Evolutionary conservation across 2,113 vertebrate genomes (phyloP).

Genomic region (Bathybates hornii): DNA sequence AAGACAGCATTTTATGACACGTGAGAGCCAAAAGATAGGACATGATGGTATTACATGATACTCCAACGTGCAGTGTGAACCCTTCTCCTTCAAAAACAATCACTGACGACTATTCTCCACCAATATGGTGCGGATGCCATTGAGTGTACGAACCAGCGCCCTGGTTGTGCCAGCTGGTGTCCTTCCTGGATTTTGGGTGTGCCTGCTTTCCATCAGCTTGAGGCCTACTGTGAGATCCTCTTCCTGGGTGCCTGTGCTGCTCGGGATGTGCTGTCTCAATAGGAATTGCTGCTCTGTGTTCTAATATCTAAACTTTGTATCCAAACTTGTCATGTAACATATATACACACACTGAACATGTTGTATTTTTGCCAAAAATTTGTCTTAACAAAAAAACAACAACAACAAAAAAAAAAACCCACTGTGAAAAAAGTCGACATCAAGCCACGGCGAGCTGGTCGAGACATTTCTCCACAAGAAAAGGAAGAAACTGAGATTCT

Average conservation of each 20-base stretch:
- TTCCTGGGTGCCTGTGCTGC: neutral
- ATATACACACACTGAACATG: neutral
- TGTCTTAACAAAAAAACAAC: neutral
- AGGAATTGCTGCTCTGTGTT: neutral
- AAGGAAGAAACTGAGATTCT: neutral
- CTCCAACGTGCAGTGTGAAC: neutral
- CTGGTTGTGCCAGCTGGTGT: neutral
- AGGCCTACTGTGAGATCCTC: neutral
- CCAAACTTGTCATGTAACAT: neutral
- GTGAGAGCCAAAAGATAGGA: neutral
- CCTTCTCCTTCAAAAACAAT: neutral
- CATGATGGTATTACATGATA: neutral
- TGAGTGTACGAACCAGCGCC: neutral
- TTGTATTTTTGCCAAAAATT: neutral
- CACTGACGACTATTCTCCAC: neutral
- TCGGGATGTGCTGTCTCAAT: neutral
- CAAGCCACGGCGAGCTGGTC: neutral
- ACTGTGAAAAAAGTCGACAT: neutral
- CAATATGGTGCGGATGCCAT: neutral
- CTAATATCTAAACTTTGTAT: neutral
- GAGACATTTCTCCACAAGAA: neutral
- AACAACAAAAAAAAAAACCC: fast-evolving
- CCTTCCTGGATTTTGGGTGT: neutral
- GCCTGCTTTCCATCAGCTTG: neutral
- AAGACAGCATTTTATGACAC: neutral